Base-by-base conservation (phyloP, 2,113 vertebrate species). In the Pomatorhinus ruficollis region DNA sequence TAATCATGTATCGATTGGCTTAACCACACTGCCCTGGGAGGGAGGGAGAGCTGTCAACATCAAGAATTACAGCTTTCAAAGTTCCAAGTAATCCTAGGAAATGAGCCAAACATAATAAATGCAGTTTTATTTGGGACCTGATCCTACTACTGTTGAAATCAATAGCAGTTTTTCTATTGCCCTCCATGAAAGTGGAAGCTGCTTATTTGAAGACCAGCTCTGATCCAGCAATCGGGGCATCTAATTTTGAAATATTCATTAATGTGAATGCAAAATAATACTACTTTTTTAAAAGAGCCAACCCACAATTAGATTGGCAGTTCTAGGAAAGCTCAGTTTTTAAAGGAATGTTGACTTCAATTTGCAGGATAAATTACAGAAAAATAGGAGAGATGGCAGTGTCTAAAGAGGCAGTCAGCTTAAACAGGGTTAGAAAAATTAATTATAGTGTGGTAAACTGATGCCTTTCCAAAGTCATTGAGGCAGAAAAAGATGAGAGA, bases 101-200 rank as follows among this genome's bases (percentile, higher is more conserved):
- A 47, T 23, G 56, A n/a, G 97, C 97, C 97, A 97, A 97, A 86
- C 79, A 59, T 95, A 95, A 96, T 96, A 97, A 95, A 91, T 95
- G 75, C 42, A 90, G 83, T 92, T 92, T 96, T 87, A 70, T 80
- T 92, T 8, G 9, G 71, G 66, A 76, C 71, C 76, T 74, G 82
- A 70, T 93, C 35, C 79, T 94, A 64, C 88, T 95, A 71, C 93
- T 95, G 57, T 82, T 87, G 88, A 94, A 96, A 94, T 93, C 93
- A 92, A 93, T 91, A 93, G 59, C 74, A 72, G 79, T 52, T 92
- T 92, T 89, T 93, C 79, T 56, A 35, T 89, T 89, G 72, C 83
- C 80, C 44, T 93, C 68, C 78, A 19, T 70, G 56, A 68, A 68
- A 89, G 37, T 40, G 27, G 60, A 83, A 87, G 76, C 76, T 90